phyloP scores from a whole-genome alignment of 2,888 invertebrate species.

The Cryptus viduatorius region DNA sequence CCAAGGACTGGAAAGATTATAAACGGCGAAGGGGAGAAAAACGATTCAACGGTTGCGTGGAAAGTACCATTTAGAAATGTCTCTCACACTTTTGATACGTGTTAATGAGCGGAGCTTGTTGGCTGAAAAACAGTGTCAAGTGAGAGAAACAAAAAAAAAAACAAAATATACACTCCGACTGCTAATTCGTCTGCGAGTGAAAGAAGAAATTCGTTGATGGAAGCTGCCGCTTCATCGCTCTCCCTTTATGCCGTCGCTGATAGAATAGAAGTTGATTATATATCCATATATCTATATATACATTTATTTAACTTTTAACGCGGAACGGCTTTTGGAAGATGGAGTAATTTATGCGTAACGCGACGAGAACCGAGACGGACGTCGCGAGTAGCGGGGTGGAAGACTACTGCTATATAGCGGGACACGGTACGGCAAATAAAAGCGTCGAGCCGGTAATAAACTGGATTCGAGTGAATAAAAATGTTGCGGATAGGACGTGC shows the following conservation, averaged over 20 bases:
- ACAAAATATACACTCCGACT: background rate
- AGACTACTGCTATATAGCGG: background rate
- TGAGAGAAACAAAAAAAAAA: background rate
- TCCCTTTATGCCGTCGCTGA: background rate
- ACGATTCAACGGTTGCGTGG: background rate
- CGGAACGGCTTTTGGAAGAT: conserved; percentile 57
- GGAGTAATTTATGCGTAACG: conserved; percentile 58
- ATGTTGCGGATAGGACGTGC: conserved; percentile 30
- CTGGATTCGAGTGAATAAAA: conserved; percentile 67
- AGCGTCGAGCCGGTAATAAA: conserved; percentile 66
- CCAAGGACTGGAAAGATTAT: background rate
- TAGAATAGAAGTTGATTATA: conserved; percentile 7
- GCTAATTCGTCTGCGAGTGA: background rate
- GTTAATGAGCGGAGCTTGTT: background rate
- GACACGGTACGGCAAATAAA: conserved; percentile 48
- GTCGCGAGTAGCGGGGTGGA: conserved; percentile 10
- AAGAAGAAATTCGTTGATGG: conserved; percentile 3
- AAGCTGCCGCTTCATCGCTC: background rate
- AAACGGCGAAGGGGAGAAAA: background rate
- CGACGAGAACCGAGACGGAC: conserved; percentile 36
- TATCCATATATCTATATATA: conserved; percentile 3
- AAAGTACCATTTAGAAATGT: conserved; percentile 10
- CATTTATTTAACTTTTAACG: conserved; percentile 62
- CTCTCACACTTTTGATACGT: background rate
- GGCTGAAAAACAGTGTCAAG: conserved; percentile 2